These are phyloP conservation scores for Trichonephila clavata DNA, from an alignment of 1,140 invertebrate genomes.

Conservation along the genomic window DNA sequence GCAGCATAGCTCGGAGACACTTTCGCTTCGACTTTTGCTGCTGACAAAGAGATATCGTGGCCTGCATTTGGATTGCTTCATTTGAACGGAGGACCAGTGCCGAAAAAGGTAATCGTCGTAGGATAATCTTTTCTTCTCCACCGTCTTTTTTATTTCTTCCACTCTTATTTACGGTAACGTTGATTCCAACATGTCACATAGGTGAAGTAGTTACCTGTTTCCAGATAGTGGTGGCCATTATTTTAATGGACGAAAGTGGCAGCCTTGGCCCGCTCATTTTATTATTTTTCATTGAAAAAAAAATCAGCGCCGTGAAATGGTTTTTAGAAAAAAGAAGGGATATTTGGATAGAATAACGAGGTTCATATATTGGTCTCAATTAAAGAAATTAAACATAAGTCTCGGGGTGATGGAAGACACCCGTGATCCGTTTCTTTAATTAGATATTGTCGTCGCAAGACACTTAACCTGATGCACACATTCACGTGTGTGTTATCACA, in stretches of 20 bases:
- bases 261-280: conserved; percentile 48
- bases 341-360: conserved; percentile 15
- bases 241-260: conserved; percentile 67
- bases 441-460: not conserved
- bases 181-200: conserved; percentile 55
- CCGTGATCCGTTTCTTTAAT: not conserved
- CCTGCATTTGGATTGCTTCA: conserved; percentile 72
- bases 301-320: not conserved
- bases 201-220: conserved; percentile 66
- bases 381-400: conserved; percentile 9
- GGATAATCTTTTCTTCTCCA: conserved; percentile 23
- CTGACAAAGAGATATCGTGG: conserved; percentile 63
- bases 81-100: conserved; percentile 7
- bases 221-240: conserved; percentile 62
- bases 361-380: not conserved
- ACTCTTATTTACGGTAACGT: conserved; percentile 64
- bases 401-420: not conserved
- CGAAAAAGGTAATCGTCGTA: conserved; percentile 66
- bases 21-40: not conserved
- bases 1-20: conserved; percentile 55
- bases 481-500: not conserved
- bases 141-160: not conserved
- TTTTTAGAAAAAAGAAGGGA: not conserved
- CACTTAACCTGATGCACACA: not conserved
- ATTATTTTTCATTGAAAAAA: not conserved